Conservation (phyloP, 2,888 invertebrate genomes). For the Parnassius orleans region DNA sequence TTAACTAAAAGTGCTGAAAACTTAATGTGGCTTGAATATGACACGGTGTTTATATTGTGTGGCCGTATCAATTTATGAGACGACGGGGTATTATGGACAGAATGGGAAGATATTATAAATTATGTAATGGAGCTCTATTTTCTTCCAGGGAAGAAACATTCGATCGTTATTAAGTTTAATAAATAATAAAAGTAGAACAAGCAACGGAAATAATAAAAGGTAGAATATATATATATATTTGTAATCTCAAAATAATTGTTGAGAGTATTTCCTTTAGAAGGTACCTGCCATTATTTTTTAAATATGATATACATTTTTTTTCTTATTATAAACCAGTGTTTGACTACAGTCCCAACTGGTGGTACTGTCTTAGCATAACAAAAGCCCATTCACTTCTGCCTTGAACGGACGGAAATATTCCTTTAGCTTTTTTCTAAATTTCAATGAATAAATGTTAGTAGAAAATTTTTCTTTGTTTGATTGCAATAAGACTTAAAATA, state of each 20-base stretch:
- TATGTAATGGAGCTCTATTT: slow-evolving; percentile 16
- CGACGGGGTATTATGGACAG: slow-evolving; percentile 3
- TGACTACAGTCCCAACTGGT: no score
- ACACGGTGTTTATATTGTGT: slow-evolving; percentile 28
- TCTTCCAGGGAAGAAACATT: slow-evolving; percentile 10
- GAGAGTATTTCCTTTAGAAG: no score
- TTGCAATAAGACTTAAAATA: slow-evolving; percentile 32
- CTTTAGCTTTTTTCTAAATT: not conserved
- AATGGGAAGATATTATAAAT: slow-evolving; percentile 16
- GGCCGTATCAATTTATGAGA: slow-evolving; percentile 11
- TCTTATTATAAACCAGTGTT: no score
- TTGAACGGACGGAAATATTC: no score
- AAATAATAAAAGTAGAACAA: slow-evolving; percentile 15
- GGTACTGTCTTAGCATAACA: no score
- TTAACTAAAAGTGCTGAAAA: slow-evolving; percentile 70
- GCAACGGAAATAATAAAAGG: slow-evolving; percentile 6
- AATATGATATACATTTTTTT: no score
- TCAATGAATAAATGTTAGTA: not conserved
- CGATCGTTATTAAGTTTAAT: slow-evolving; percentile 15
- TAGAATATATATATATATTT: no score
- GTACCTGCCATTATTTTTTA: no score
- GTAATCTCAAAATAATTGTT: no score
- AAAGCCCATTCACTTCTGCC: no score
- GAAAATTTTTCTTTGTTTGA: slow-evolving; percentile 29
- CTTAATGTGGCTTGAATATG: slow-evolving; percentile 64